Conservation (phyloP, 2,888 invertebrate genomes). For the Thera obeliscata region DNA sequence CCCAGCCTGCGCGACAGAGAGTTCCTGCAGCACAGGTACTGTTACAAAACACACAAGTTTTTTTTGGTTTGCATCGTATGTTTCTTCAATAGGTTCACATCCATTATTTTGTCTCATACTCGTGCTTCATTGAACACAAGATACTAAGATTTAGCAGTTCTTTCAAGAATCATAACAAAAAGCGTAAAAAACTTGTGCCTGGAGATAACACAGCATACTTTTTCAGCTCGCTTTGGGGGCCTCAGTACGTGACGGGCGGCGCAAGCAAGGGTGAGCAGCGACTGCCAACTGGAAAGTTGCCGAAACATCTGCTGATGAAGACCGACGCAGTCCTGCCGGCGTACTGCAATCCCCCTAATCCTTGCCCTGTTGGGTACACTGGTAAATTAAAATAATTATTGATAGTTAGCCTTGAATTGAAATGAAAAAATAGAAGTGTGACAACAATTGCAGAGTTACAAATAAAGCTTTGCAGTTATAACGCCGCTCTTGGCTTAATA, state of each 20-base stretch:
- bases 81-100: too few species aligned
- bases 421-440: too few species aligned
- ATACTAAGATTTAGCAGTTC: too few species aligned
- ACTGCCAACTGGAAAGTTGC: slow-evolving; percentile 82
- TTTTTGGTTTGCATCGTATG: too few species aligned
- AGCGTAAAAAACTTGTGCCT: neutral
- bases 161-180: too few species aligned
- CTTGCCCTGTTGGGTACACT: slow-evolving; percentile 97
- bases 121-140: too few species aligned
- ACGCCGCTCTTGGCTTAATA: too few species aligned
- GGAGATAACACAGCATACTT: neutral
- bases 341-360: slow-evolving; percentile 99
- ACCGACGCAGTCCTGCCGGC: slow-evolving; percentile 96
- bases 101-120: too few species aligned
- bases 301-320: slow-evolving; percentile 91
- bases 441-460: too few species aligned
- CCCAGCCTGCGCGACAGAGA: slow-evolving; percentile 95
- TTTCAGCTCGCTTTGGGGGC: slow-evolving; percentile 87
- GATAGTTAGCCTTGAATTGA: too few species aligned
- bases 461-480: too few species aligned
- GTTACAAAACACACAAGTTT: neutral
- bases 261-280: slow-evolving; percentile 91
- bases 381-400: slow-evolving; percentile 72
- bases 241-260: slow-evolving; percentile 90
- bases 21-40: slow-evolving; percentile 91